These are phyloP conservation scores for Proteles cristata DNA, from an alignment of 2,113 vertebrate genomes.

Conservation along the genomic window DNA sequence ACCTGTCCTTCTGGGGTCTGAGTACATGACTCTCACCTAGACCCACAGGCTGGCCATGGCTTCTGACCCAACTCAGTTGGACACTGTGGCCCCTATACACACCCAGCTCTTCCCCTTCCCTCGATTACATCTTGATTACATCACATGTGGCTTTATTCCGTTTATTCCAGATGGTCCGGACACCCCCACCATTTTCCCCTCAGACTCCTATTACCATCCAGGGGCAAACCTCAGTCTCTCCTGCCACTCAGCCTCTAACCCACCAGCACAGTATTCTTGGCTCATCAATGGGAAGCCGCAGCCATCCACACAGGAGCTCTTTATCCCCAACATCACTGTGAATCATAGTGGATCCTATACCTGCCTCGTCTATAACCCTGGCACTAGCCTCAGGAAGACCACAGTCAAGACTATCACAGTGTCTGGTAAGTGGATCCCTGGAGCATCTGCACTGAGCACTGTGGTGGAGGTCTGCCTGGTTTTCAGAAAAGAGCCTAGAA, in stretches of 20 bases:
- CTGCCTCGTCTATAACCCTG: neutral
- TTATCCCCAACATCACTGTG: neutral
- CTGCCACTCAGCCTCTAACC: constrained; percentile 9
- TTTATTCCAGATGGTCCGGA: constrained; percentile 66
- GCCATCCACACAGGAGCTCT: neutral
- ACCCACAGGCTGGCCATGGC: neutral
- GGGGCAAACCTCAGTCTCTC: neutral
- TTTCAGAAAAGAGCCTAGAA: neutral
- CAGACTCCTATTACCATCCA: accelerated
- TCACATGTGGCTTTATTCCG: neutral
- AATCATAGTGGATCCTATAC: neutral
- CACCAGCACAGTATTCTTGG: constrained; percentile 32
- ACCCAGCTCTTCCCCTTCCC: neutral
- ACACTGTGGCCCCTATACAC: neutral
- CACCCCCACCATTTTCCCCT: neutral
- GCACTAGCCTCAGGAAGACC: no score
- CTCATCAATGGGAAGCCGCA: neutral
- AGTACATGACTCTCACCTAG: neutral
- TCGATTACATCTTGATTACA: neutral
- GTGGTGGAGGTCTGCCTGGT: neutral
- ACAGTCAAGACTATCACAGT: neutral
- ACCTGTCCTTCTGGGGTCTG: no score
- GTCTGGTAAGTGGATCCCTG: neutral
- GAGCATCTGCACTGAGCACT: no score
- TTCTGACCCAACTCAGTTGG: neutral